Base-by-base conservation (phyloP, 2,888 invertebrate genomes). In the Sipha maydis region DNA sequence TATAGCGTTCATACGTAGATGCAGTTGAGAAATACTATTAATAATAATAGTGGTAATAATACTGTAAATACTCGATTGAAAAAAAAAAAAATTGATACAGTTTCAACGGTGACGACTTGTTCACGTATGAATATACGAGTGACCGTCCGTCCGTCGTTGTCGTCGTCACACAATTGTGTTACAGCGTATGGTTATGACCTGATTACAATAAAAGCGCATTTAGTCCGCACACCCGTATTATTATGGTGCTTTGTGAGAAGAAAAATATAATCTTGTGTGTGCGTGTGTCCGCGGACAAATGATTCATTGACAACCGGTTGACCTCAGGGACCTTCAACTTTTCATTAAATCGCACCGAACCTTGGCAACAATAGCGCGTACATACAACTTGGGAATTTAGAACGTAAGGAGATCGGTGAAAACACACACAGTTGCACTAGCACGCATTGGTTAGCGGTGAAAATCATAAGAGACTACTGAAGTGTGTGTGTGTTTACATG, bases 251-350 rank as follows among this genome's bases (percentile, higher is more conserved):
- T 73, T 34, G 75, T 25, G 83, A 25, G 34, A 38, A 56, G 34
- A 38, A 83, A 83, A 75, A 83, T 34, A 31, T 34, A 21, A 11
- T 34, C n/a, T 17, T 21, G 41, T n/a, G 61, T 38, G n/a, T 56
- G 25, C 9, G n/a, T 5, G 61, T n/a, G 79, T 41, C 78, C 61
- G 79, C 48, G 48, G 14, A 85, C 79, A 82, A 82, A 75, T 88
- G 88, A 88, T 88, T 88, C 82, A 88, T 88, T 82, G 88, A 88
- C 88, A 88, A 88, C 88, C 82, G 75, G 88, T 88, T 80, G 88
- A 88, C 88, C 82, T 82, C 75, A 17, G 61, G 48, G 88, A 88
- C 88, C 88, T 88, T 88, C 80, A 88, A 82, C 88, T 88, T 88
- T 88, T 88, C 80, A 71, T 69, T 73, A 80, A 80, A 88, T 75